These are phyloP conservation scores for Volucella bombylans DNA, from an alignment of 2,888 invertebrate genomes.

Conservation along the genomic window DNA sequence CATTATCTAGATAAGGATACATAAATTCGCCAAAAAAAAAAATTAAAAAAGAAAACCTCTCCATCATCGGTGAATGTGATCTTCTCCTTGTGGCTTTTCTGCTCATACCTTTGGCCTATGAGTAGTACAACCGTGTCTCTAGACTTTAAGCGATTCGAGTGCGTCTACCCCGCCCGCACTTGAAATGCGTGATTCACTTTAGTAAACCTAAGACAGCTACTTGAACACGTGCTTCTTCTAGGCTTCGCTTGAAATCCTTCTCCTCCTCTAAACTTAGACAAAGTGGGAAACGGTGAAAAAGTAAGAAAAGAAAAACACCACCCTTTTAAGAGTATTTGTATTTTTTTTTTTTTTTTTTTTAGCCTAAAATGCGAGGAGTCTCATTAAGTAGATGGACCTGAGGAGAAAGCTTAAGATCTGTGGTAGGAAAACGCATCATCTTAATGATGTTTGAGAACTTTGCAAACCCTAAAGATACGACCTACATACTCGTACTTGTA, in stretches of 20 bases:
- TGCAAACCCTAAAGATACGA: background rate
- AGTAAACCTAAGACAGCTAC: slow-evolving; percentile 72
- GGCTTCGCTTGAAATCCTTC: slow-evolving; percentile 24
- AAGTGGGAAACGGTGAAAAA: background rate
- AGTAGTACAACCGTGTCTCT: no score
- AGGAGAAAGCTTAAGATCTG: background rate
- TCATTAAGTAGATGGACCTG: slow-evolving; percentile 37
- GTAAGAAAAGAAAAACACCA: background rate
- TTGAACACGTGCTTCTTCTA: slow-evolving; percentile 72
- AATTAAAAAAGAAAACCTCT: background rate
- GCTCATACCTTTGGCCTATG: no score
- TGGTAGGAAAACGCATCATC: slow-evolving; percentile 27
- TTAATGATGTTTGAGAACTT: slow-evolving; percentile 32
- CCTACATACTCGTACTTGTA: no score
- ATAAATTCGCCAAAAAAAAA: slow-evolving; percentile 12
- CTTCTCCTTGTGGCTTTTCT: slow-evolving; percentile 13
- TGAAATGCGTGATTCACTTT: slow-evolving; percentile 54
- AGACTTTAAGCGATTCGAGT: background rate
- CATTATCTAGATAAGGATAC: slow-evolving; percentile 63
- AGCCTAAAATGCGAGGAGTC: slow-evolving; percentile 40
- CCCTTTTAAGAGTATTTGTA: background rate
- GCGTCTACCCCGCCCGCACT: background rate
- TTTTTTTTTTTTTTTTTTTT: background rate
- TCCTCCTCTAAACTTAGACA: background rate
- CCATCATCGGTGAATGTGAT: slow-evolving; percentile 37